phyloP scores from a whole-genome alignment of 2,888 invertebrate species.

The Horisme vitalbata region DNA sequence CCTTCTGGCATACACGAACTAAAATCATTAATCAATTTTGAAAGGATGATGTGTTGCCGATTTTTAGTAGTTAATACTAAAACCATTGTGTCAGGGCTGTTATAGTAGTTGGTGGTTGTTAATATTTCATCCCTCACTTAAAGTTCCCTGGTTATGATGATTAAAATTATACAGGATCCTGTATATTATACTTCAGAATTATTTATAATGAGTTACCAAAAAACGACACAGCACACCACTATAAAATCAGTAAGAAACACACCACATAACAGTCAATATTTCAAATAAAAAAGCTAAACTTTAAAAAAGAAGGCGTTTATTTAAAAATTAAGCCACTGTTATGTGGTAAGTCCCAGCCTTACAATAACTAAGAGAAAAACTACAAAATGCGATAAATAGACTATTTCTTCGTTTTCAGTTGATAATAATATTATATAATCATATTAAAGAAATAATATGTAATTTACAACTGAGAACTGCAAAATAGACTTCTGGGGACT shows the following conservation, averaged over 20 bases:
- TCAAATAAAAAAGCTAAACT: too few species aligned
- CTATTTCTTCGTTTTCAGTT: constrained; percentile 5
- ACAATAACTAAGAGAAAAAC: background rate
- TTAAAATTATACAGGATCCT: too few species aligned
- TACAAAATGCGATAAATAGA: background rate
- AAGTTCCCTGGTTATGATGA: too few species aligned
- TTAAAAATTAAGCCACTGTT: background rate
- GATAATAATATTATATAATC: background rate
- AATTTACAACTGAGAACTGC: constrained; percentile 4
- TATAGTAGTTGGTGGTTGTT: too few species aligned
- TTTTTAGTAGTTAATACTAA: too few species aligned
- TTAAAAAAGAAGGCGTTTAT: too few species aligned
- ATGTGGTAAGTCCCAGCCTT: constrained; percentile 12
- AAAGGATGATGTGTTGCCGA: too few species aligned
- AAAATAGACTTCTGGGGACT: background rate
- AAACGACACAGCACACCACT: constrained; percentile 8
- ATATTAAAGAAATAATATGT: background rate
- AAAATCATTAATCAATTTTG: too few species aligned
- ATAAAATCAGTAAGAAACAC: constrained; percentile 5
- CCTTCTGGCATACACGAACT: too few species aligned
- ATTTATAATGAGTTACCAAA: background rate
- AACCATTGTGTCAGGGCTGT: too few species aligned
- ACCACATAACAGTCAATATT: constrained; percentile 7
- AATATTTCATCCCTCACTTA: too few species aligned
- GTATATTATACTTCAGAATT: too few species aligned